Percentiles rank a stretch among this genome's conserved stretches.
These are phyloP conservation scores for Aricia agestis DNA, from an alignment of 1,140 invertebrate genomes.

Conservation along the genomic window DNA sequence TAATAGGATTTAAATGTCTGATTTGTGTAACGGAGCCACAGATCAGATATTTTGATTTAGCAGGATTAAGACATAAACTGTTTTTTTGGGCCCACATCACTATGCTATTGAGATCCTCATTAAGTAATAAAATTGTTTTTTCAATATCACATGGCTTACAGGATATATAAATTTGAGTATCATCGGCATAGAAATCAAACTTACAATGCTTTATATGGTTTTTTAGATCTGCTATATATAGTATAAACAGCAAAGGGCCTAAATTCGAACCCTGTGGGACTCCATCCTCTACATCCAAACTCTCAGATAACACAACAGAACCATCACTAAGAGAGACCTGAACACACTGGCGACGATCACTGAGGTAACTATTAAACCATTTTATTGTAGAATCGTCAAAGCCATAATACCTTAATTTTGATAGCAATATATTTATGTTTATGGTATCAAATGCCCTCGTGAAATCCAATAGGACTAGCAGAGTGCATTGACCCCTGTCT, in stretches of 20 bases:
- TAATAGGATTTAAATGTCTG: neutral
- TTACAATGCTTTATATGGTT: neutral
- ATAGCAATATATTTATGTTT: neutral
- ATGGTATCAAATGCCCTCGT: neutral
- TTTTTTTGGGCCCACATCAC: neutral
- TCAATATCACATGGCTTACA: neutral
- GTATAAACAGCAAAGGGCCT: neutral
- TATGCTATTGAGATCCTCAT: neutral
- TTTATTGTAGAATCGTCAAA: neutral
- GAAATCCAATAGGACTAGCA: too few species aligned
- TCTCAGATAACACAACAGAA: neutral
- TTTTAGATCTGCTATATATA: neutral
- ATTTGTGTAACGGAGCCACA: neutral
- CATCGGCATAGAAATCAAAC: neutral
- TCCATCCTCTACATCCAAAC: neutral
- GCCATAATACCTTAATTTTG: neutral
- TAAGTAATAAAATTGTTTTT: neutral
- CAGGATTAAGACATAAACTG: neutral
- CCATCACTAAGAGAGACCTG: neutral
- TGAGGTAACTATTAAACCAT: neutral
- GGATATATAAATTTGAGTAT: neutral
- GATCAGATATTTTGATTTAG: neutral
- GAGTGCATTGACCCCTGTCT: neutral
- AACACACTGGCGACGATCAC: neutral
- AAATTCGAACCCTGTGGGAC: too few species aligned